Percentiles rank a stretch among this genome's conserved stretches.
Conservation (phyloP, 2,113 vertebrate species). For the Bos taurus region ARS-UCD2.0 NC_037335.1:46565001-46565500, state of each 20-base stretch:
- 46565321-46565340: not conserved
- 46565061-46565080: not conserved
- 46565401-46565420: not conserved
- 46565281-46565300: not conserved
- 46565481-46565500: not conserved
- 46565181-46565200: not conserved
- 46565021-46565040: not conserved
- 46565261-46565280: not conserved
- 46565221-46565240: not conserved
- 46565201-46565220: not conserved
- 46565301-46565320: not conserved
- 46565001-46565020: not conserved
- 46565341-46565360: not conserved
- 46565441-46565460: not conserved
- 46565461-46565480: not conserved
- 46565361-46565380: not conserved
- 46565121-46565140: not conserved
- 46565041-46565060: not conserved
- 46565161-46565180: not conserved
- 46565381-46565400: not conserved
- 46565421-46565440: not conserved
- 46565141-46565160: not conserved
- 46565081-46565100: not conserved
- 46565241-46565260: not conserved
- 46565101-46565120: not conserved